These are phyloP conservation scores for Cyrtodaria siliqua DNA, from an alignment of 2,888 invertebrate species.

Conservation along the genomic window DNA sequence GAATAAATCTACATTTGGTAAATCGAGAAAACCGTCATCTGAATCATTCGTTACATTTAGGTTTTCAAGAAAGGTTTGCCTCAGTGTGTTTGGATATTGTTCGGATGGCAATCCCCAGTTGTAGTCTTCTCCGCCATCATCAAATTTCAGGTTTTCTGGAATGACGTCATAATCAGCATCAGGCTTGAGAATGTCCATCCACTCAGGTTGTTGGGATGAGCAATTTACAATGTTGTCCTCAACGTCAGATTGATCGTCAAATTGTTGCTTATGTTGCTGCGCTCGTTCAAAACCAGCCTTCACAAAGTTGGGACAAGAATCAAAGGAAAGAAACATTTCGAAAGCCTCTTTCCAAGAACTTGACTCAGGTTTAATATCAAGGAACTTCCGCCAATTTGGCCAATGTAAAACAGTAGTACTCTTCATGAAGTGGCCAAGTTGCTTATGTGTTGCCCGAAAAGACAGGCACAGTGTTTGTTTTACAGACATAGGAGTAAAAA, in stretches of 20 bases:
- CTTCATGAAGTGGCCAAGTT: conserved; percentile 55
- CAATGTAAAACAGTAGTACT: conserved; percentile 52
- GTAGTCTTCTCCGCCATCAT: conserved; percentile 7
- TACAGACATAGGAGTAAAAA: conserved; percentile 39
- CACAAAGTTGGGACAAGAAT: conserved; percentile 48
- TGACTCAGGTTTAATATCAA: conserved; percentile 49
- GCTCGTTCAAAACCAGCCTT: conserved; percentile 52
- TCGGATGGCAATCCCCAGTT: background rate
- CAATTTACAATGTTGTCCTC: background rate
- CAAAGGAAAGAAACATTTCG: conserved; percentile 32
- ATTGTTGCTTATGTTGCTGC: background rate
- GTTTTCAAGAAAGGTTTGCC: too few species aligned
- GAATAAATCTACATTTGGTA: too few species aligned
- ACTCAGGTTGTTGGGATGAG: conserved; percentile 19
- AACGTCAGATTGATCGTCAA: background rate
- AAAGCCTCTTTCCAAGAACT: conserved; percentile 50
- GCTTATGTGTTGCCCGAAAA: conserved; percentile 11
- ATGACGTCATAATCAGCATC: conserved; percentile 7
- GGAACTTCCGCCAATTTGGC: too few species aligned
- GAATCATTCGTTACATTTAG: too few species aligned
- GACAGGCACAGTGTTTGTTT: too few species aligned
- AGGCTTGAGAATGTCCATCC: conserved; percentile 20
- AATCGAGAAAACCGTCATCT: too few species aligned
- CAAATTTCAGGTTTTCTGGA: conserved; percentile 1
- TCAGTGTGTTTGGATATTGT: background rate